A percentile compares a stretch with the other conserved stretches of the same genome.
Conservation (phyloP, 2,797 vertebrate species). For the Denticeps clupeoides region DNA sequence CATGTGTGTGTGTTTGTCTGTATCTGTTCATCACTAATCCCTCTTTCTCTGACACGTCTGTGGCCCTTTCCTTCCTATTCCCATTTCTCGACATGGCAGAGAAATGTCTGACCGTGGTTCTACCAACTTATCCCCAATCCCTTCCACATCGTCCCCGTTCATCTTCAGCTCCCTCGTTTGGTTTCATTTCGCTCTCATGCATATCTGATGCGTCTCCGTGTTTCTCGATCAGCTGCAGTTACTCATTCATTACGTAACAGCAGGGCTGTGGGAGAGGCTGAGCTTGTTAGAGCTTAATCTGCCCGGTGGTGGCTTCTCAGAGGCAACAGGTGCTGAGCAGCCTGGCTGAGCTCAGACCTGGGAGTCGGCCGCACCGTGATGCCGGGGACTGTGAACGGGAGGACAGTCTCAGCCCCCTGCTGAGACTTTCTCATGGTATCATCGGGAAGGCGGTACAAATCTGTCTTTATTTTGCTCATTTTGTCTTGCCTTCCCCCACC, state of each 20-base stretch:
- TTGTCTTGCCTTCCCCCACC: background rate
- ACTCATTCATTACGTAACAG: too few relatives aligned
- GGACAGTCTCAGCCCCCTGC: conserved; percentile 14
- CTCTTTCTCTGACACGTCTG: background rate
- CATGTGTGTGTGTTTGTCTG: conserved; percentile 3
- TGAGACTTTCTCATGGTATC: conserved; percentile 31
- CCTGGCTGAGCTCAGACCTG: conserved; percentile 7
- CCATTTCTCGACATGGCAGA: too few relatives aligned
- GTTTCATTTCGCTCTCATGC: background rate
- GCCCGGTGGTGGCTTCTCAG: too few relatives aligned
- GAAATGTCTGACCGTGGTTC: too few relatives aligned
- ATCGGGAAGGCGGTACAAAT: conserved; percentile 25
- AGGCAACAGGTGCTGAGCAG: conserved; percentile 26
- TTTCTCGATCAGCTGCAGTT: too few relatives aligned
- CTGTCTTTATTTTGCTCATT: conserved; percentile 7
- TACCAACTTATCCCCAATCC: too few relatives aligned
- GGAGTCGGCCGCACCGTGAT: background rate
- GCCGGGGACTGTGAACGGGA: conserved; percentile 22
- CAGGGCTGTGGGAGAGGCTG: conserved; percentile 1
- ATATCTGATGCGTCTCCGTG: background rate
- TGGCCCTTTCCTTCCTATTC: background rate
- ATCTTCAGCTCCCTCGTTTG: background rate
- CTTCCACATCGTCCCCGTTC: background rate
- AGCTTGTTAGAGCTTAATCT: too few relatives aligned
- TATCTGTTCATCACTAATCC: conserved; percentile 2